These are phyloP conservation scores for Sphyrna mokarran DNA, from an alignment of 2,113 vertebrate genomes.

Conservation along the genomic window DNA sequence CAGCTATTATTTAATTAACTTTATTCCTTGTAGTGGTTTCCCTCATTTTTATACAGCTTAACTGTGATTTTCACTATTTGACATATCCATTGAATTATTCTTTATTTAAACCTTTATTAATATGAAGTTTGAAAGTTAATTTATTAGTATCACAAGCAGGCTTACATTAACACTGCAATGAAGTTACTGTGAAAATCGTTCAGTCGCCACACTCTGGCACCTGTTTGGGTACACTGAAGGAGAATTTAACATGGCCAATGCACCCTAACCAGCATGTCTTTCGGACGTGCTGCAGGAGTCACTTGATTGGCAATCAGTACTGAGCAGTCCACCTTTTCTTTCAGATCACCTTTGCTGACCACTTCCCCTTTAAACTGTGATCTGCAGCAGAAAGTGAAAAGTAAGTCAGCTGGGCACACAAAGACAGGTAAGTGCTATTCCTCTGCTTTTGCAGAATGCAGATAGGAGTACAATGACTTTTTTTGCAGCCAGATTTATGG, in stretches of 20 bases:
- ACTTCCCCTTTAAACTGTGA: slow-evolving; percentile 63
- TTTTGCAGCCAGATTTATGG: not conserved
- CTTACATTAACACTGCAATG: no score
- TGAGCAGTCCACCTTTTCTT: slow-evolving; percentile 39
- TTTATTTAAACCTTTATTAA: not conserved
- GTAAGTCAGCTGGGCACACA: slow-evolving; percentile 44
- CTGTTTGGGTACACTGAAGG: no score
- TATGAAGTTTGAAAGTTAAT: not conserved
- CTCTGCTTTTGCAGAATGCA: not conserved
- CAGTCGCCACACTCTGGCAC: no score
- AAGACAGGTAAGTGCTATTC: slow-evolving; percentile 54
- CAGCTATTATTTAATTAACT: not conserved
- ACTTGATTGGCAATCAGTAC: not conserved
- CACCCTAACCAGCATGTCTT: no score
- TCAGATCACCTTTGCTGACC: slow-evolving; percentile 56
- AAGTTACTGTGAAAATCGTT: no score
- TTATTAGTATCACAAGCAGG: no score
- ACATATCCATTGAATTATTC: not conserved
- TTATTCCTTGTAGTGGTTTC: not conserved
- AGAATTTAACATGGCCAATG: no score
- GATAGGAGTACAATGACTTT: not conserved
- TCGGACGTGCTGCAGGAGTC: not conserved
- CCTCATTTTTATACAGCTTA: not conserved
- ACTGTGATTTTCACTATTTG: not conserved
- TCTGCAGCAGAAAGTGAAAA: slow-evolving; percentile 48